Evolutionary conservation across 2,113 vertebrate species (phyloP).

Genomic region (Cyphomyrus plagiostoma): DNA sequence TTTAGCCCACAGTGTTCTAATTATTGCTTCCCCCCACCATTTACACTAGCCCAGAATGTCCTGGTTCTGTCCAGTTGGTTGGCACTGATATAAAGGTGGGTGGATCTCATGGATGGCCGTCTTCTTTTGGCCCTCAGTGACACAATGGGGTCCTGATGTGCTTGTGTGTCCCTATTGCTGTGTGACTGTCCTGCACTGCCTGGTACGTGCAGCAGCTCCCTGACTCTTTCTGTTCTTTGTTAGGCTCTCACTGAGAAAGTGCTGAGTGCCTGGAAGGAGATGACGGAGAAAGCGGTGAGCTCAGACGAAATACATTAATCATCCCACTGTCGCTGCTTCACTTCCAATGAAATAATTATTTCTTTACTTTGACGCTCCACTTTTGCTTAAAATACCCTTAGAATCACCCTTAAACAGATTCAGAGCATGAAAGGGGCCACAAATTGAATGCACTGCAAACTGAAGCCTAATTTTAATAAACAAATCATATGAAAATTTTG

Average conservation of each 20-base stretch:
- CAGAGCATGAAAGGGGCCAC: not conserved
- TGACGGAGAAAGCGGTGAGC: not conserved
- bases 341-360: not conserved
- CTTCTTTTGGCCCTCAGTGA: not conserved
- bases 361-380: not conserved
- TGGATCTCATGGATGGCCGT: not conserved
- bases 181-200: not conserved
- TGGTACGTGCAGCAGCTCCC: not conserved
- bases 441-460: not conserved
- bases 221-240: not conserved
- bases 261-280: slow-evolving; percentile 1
- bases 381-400: not conserved
- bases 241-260: not conserved
- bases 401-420: not conserved
- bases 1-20: not conserved
- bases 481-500: not conserved
- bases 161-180: not conserved
- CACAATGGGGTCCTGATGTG: not conserved
- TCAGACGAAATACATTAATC: not conserved
- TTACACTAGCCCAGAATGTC: not conserved
- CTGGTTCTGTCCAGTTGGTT: not conserved
- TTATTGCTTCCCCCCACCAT: not conserved
- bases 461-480: not conserved
- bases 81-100: not conserved
- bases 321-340: too few relatives aligned